phyloP scores from a whole-genome alignment of 1,140 invertebrate species.

The Neodiprion virginianus region DNA sequence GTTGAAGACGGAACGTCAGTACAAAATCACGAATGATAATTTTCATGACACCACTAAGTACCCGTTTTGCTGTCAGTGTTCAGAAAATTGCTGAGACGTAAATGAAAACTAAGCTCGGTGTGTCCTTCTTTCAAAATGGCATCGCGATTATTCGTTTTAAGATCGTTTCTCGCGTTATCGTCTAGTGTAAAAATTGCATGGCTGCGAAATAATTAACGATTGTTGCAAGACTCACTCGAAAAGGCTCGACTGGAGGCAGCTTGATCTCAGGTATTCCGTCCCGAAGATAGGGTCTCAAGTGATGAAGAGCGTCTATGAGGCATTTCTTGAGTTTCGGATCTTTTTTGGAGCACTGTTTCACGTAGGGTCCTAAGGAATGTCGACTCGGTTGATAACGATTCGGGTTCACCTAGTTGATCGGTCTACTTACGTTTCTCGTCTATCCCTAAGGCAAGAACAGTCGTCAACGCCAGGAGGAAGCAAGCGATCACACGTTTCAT shows the following conservation, averaged over 20 bases:
- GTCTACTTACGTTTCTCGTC: neutral
- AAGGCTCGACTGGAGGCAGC: conserved; percentile 74
- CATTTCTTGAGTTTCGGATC: conserved; percentile 72
- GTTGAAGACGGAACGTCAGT: neutral
- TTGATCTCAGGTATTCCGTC: conserved; percentile 74
- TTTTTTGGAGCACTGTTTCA: conserved; percentile 71
- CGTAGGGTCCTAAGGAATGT: conserved; percentile 53
- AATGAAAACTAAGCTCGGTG: no score
- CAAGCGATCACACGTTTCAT: neutral
- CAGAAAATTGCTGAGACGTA: no score
- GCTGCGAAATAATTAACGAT: no score
- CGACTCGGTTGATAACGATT: neutral
- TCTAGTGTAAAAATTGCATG: no score
- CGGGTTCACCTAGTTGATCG: no score
- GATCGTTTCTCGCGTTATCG: no score
- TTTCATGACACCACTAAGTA: neutral
- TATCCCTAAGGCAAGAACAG: neutral
- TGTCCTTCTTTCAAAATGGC: no score
- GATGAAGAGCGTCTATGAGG: conserved; percentile 67
- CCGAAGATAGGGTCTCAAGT: conserved; percentile 71
- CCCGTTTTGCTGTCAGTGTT: neutral
- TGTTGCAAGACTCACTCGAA: conserved; percentile 56
- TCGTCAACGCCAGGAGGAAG: neutral
- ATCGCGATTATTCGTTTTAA: no score
- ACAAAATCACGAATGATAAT: no score